Percentiles rank a stretch among this genome's conserved stretches.
Evolutionary conservation across 2,888 invertebrate genomes (phyloP).

Genomic region (Chymomyza fuscimana): DNA sequence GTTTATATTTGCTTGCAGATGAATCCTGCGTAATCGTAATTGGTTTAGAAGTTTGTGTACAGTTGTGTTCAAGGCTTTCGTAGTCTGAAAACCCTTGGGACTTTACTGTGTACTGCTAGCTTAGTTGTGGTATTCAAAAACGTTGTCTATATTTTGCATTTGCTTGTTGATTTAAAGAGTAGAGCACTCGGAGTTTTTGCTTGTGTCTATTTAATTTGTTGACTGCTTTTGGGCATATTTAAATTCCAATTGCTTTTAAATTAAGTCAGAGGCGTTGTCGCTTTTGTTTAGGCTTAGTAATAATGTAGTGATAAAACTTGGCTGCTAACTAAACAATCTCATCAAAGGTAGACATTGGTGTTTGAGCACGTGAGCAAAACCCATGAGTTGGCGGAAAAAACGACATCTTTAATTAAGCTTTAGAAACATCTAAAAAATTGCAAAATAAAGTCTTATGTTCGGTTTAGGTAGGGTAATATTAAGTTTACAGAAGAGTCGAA

Average conservation of each 20-base stretch:
- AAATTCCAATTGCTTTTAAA: slow-evolving; percentile 27
- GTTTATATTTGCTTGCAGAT: neutral
- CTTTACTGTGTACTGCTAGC: neutral
- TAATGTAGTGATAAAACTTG: neutral
- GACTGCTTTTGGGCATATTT: slow-evolving; percentile 49
- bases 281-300: neutral
- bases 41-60: neutral
- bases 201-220: slow-evolving; percentile 17
- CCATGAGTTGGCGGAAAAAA: too few relatives aligned
- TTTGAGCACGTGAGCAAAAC: neutral
- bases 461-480: too few relatives aligned
- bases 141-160: neutral
- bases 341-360: neutral
- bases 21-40: neutral
- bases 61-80: neutral
- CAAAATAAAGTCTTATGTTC: too few relatives aligned
- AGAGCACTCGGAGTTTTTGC: neutral
- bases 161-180: neutral
- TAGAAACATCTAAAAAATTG: too few relatives aligned
- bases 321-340: neutral
- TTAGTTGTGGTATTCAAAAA: neutral
- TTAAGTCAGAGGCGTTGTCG: neutral
- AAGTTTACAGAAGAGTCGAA: too few relatives aligned
- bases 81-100: neutral
- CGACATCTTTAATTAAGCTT: too few relatives aligned